These are phyloP conservation scores for Ictidomys tridecemlineatus DNA, from an alignment of 2,113 vertebrate genomes.

Conservation along the genomic window DNA sequence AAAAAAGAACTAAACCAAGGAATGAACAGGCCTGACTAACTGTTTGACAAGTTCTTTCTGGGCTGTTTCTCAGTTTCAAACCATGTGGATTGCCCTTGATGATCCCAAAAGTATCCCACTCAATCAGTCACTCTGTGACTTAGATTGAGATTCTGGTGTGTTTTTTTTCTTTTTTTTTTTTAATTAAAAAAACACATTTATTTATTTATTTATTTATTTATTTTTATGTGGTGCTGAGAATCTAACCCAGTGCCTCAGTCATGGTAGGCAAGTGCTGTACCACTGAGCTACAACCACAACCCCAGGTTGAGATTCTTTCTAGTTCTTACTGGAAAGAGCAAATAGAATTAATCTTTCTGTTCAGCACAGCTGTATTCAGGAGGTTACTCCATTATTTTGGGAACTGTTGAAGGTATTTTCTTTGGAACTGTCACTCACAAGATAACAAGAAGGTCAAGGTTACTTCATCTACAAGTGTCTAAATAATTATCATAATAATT, in stretches of 20 bases:
- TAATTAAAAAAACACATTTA: too few species aligned
- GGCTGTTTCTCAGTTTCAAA: neutral
- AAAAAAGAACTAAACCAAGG: neutral
- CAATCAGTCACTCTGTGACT: neutral
- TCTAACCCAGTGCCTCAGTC: too few species aligned
- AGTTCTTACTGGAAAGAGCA: neutral
- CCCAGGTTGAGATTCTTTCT: neutral
- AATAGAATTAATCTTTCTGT: neutral
- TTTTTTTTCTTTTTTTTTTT: too few species aligned
- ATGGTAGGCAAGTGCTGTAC: too few species aligned
- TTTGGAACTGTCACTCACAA: neutral
- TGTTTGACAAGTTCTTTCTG: neutral
- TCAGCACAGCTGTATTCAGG: neutral
- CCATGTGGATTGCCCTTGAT: neutral
- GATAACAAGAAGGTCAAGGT: neutral
- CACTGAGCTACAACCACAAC: too few species aligned
- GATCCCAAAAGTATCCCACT: neutral
- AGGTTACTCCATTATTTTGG: neutral
- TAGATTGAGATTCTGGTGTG: neutral
- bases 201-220: too few species aligned
- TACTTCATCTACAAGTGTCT: constrained; percentile 2
- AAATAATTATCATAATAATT: neutral
- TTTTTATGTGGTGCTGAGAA: too few species aligned
- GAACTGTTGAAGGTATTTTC: neutral
- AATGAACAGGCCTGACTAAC: neutral